phyloP scores from a whole-genome alignment of 2,113 vertebrate species.

The Erpornis zantholeuca region DNA sequence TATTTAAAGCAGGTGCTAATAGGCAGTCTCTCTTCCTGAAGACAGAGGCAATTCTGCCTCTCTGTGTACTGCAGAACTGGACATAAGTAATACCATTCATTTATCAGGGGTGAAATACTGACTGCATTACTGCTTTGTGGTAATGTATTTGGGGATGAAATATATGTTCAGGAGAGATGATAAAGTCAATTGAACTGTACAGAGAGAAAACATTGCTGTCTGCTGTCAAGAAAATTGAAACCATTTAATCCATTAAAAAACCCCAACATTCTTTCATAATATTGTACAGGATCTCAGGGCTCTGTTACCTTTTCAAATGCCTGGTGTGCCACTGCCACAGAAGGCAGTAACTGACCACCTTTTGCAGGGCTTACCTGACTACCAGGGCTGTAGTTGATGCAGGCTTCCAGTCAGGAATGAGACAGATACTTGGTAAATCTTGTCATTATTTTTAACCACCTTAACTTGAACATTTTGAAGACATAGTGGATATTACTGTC shows the following conservation, averaged over 20 bases:
- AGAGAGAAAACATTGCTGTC: background rate
- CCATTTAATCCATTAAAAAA: background rate
- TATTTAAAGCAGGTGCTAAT: background rate
- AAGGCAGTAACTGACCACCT: background rate
- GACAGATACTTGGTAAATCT: background rate
- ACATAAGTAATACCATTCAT: background rate
- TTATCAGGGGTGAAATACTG: background rate
- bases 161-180: background rate
- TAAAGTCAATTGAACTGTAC: background rate
- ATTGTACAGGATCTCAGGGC: background rate
- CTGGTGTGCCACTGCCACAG: background rate
- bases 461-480: background rate
- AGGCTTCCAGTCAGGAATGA: background rate
- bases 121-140: background rate
- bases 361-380: background rate
- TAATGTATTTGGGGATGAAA: background rate
- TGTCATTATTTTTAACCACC: background rate
- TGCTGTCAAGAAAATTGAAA: background rate
- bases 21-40: background rate
- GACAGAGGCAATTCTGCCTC: background rate
- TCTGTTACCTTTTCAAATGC: background rate
- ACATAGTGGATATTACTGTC: background rate
- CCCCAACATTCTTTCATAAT: background rate
- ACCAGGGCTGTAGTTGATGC: fast-evolving
- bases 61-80: background rate